These are phyloP conservation scores for Agrilus biguttatus DNA, from an alignment of 2,888 invertebrate species.

Conservation along the genomic window DNA sequence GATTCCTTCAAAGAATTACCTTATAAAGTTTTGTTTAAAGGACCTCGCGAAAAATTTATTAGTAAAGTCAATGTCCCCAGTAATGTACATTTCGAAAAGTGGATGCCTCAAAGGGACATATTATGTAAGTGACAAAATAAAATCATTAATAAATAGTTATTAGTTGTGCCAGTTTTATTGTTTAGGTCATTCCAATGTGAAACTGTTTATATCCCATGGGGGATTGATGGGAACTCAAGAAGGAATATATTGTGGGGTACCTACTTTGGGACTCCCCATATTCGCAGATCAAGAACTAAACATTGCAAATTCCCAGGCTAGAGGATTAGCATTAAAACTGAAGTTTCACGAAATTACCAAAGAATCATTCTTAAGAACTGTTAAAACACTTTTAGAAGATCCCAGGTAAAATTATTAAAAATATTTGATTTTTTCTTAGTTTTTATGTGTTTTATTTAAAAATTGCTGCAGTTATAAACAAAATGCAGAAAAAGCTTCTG, in stretches of 20 bases:
- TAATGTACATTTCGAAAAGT: slow-evolving; percentile 34
- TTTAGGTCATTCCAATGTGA: slow-evolving; percentile 28
- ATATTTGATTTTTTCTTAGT: no score
- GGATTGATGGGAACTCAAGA: slow-evolving; percentile 33
- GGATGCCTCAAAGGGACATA: slow-evolving; percentile 41
- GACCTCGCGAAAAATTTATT: slow-evolving; percentile 33
- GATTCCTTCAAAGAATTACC: slow-evolving; percentile 36
- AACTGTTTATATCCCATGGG: slow-evolving; percentile 34
- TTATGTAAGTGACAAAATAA: slow-evolving; percentile 30
- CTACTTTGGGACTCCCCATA: slow-evolving; percentile 23
- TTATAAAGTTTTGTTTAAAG: slow-evolving; percentile 41
- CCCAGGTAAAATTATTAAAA: slow-evolving; percentile 27
- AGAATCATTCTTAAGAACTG: slow-evolving; percentile 13
- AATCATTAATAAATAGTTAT: no score
- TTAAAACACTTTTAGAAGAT: slow-evolving; percentile 25
- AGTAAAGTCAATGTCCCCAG: slow-evolving; percentile 26
- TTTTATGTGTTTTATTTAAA: no score
- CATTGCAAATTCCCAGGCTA: slow-evolving; percentile 34
- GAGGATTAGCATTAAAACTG: slow-evolving; percentile 33
- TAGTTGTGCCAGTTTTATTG: no score
- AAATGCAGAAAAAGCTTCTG: slow-evolving; percentile 34
- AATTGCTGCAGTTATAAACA: slow-evolving; percentile 35
- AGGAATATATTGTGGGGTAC: slow-evolving; percentile 24
- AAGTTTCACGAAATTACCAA: slow-evolving; percentile 14
- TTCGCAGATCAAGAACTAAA: slow-evolving; percentile 32